phyloP scores from a whole-genome alignment of 2,888 invertebrate genomes.

The Pinctada fucata region DNA sequence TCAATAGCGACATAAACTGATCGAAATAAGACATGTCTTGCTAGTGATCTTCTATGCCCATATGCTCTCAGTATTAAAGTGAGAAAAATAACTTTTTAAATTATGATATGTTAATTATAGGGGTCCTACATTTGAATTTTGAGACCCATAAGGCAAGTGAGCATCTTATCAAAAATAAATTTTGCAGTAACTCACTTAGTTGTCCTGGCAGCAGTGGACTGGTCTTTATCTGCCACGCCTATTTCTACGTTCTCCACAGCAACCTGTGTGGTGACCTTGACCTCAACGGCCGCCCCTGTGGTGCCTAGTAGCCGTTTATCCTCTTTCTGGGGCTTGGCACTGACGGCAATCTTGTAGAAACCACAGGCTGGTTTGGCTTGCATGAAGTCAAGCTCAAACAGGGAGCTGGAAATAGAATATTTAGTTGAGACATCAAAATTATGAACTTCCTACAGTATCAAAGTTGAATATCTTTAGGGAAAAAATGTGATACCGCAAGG shows the following conservation, averaged over 20 bases:
- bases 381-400: slow-evolving; percentile 87
- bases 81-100: no score
- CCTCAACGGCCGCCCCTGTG: slow-evolving; percentile 79
- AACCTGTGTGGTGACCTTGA: slow-evolving; percentile 76
- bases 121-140: no score
- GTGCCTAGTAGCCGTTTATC: slow-evolving; percentile 80
- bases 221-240: slow-evolving; percentile 93
- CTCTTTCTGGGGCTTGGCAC: slow-evolving; percentile 82
- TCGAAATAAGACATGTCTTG: no score
- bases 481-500: no score
- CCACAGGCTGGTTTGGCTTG: slow-evolving; percentile 89
- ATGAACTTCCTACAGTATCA: no score
- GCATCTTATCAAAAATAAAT: no score
- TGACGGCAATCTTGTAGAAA: slow-evolving; percentile 88
- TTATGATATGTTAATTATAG: no score
- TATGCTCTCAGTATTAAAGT: no score
- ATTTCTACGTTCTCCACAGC: slow-evolving; percentile 87
- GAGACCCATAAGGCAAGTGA: no score
- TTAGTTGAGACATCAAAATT: not conserved
- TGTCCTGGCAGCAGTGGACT: slow-evolving; percentile 88
- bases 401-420: slow-evolving; percentile 60
- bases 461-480: no score
- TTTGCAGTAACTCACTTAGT: slow-evolving; percentile 78
- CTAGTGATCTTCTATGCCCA: no score
- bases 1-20: no score